Evolutionary conservation across 1,140 invertebrate species (phyloP).

Genomic region (Homalodisca vitripennis): DNA sequence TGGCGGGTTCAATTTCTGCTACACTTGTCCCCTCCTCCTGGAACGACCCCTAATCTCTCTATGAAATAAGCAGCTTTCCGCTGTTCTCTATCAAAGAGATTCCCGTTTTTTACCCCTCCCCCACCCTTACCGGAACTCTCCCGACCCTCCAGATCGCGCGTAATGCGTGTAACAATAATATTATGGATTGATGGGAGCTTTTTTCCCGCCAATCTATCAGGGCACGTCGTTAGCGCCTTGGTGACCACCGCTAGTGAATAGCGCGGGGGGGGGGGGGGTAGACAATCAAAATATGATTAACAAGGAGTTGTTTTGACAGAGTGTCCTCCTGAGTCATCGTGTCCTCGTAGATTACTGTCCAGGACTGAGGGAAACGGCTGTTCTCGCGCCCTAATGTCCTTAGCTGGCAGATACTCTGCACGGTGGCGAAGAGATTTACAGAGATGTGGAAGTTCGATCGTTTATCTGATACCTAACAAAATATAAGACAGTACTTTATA

Average conservation of each 20-base stretch:
- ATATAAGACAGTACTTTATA: no score
- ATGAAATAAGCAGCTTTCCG: constrained; percentile 26
- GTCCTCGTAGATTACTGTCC: no score
- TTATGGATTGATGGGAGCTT: constrained; percentile 16
- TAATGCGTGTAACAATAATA: constrained; percentile 24
- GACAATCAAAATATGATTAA: constrained; percentile 21
- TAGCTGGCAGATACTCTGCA: no score
- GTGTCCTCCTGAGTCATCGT: not conserved
- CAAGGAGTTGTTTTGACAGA: constrained; percentile 18
- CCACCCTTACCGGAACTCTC: no score
- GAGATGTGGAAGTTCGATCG: no score
- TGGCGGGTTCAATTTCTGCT: no score
- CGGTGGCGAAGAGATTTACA: no score
- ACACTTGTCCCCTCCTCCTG: not conserved
- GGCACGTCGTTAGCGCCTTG: constrained; percentile 10
- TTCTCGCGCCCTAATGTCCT: no score
- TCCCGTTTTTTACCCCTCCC: not conserved
- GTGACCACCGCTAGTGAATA: no score
- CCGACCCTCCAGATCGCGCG: not conserved
- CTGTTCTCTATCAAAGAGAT: constrained; percentile 21
- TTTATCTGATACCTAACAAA: no score
- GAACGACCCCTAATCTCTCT: not conserved
- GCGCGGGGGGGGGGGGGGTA: not conserved
- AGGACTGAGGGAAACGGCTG: no score
- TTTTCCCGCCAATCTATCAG: constrained; percentile 21